Base-by-base conservation (phyloP, 2,113 vertebrate genomes). In the Conger conger region DNA sequence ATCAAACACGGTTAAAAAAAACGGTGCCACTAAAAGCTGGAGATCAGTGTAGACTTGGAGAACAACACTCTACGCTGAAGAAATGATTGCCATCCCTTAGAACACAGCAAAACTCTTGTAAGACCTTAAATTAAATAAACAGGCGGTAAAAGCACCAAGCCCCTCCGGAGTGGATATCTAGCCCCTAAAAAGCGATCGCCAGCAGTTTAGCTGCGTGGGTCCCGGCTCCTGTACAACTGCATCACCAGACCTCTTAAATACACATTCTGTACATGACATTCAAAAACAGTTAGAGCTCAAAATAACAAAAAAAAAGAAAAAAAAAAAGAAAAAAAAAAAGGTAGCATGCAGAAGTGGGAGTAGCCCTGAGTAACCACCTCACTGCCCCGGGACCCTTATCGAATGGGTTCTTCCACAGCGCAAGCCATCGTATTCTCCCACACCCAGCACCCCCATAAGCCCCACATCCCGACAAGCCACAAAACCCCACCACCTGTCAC, bases 401-500 rank as follows among this genome's bases (percentile, higher is more conserved):
- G 37, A 15, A 17, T 38, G 30, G 7, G 33, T 73, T 53, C n/a
- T n/a, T 73, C 83, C 4, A 36, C 54, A 83, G 42, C 63, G 73
- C 16, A 81, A 79, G 18, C 82, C 50, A 86, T 7, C 7, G 15
- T 13, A 50, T 89, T 86, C 82, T 87, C 85, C 30, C 79, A 83
- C 63, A 83, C 87, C 37, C 5, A 33, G 45, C 42, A 30, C 76
- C 90, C 89, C 89, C 92, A 92, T 92, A 92, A n/a, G n/a, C n/a
- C n/a, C n/a, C 91, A 94, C 92, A 91, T 89, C 91, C 90, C 92
- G 89, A 93, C 91, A 88, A 93, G 91, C 91, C 93, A 87, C 87
- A 90, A 93, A 93, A 92, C 89, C 92, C 92, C 92, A 53, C 91
- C 86, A 86, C 35, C 40, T 42, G 92, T 91, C 38, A 42, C 27